Evolutionary conservation across 2,888 invertebrate species (phyloP), one percentile per base, ranked within the genome.

Genomic region (Portevinia maculata): DNA sequence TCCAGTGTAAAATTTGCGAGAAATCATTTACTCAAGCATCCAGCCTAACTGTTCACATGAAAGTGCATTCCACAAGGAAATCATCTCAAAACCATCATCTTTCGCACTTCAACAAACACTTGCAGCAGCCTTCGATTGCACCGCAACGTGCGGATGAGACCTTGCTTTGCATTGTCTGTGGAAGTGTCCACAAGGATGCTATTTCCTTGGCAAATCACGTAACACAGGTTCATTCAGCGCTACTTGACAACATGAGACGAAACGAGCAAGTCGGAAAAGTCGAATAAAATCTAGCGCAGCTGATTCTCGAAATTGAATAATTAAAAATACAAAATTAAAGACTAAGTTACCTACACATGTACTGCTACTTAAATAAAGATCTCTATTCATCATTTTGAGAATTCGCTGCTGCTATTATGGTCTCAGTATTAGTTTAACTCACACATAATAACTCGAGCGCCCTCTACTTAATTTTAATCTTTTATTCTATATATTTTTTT

Each of bases 1-100:
- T 91, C 70, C 88, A 89, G 67, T 91, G 91, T 84, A 90, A 90
- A 84, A 84, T 89, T 4, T 91, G 91, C 84, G 88, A 89, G 50
- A 91, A 91, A 85, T 88, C 89, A 55, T 91, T 91, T 76, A 90
- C 91, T 0, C 91, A 91, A 84, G 90, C 91, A 7, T 90, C 90
- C 53, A 90, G 90, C 53, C 84, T 91, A 11, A 89, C 90, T 71
- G 91, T 90, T 0, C 91, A 91, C 78, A 88, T 90, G 89, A 91
- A 90, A 86, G 89, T 90, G 34, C 91, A 91, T 76, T 88, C 89
- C 0, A 89, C 89, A 8, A 88, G 89, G 75, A 90, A 90, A 74
- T 21, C 62, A 4, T 44, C 60, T 37, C 76, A 17, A 3, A 89
- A 86, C 46, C 71, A n/a, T 3, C 89, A 86, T 48, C 88, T 88